Base-by-base conservation (phyloP, 2,113 vertebrate genomes). In the Columbina picui region DNA sequence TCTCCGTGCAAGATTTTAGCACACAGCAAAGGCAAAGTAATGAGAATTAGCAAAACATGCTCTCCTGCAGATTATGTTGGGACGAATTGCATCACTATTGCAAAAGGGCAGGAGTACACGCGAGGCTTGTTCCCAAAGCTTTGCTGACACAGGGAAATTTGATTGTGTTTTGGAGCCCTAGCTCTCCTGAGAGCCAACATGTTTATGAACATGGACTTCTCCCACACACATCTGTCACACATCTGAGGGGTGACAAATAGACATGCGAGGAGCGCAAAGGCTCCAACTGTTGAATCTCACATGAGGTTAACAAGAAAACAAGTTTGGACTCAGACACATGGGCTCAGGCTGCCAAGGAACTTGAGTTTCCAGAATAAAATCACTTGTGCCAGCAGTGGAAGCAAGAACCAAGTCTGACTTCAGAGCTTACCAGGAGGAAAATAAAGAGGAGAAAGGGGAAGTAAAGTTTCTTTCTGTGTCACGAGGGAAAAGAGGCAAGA, bases 371-470 rank as follows among this genome's bases (percentile, higher is more conserved):
- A 59, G 23, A 89, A 65, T 71, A 3, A 82, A 94, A 96, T 87
- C 87, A 87, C 55, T 94, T 84, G 64, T 81, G 84, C 87, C 91
- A 93, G 95, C 77, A 91, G 17, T 59, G 52, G 73, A 60, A 84
- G 84, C 73, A 84, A 87, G 87, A 87, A 36, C 7, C 2, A 56
- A 34, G 60, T 9, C 61, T 82, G 84, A 71, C 56, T 91, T 84
- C 52, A 78, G 87, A 87, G 52, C 32, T 91, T 34, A 64, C 73
- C 60, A 56, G 57, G 56, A 93, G 81, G 52, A 60, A 95, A 93
- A 75, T 39, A 67, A 84, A 61, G 53, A 86, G 26, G 47, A 84
- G 50, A 85, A 82, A 83, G 81, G 32, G n/a, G 83, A 90, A 92
- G 79, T 32, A 45, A 69, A 77, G 59, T 67, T 80, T 85, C 25